A percentile compares a stretch with the other conserved stretches of the same genome.
These are phyloP conservation scores for Calameuta pallipes DNA, from an alignment of 2,888 invertebrate species.

Conservation along the genomic window DNA sequence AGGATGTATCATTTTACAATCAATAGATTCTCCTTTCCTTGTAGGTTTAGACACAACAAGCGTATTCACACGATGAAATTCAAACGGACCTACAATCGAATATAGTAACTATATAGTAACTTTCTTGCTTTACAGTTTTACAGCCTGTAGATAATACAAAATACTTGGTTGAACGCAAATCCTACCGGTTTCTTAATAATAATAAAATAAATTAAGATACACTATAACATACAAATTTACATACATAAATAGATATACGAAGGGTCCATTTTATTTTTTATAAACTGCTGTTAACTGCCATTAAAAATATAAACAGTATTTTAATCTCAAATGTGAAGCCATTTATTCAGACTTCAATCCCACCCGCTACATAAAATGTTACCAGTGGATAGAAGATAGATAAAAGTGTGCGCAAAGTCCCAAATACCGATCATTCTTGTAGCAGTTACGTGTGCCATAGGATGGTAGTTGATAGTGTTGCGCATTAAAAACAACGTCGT, in stretches of 20 bases:
- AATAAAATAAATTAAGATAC: not conserved
- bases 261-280: not conserved
- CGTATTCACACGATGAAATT: too few species aligned
- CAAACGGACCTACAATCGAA: too few species aligned
- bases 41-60: too few species aligned
- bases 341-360: not conserved
- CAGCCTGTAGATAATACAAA: not conserved
- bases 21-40: too few species aligned
- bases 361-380: not conserved
- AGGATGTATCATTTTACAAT: too few species aligned
- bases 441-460: not conserved
- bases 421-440: not conserved
- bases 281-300: not conserved
- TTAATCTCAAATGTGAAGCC: not conserved
- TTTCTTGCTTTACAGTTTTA: not conserved
- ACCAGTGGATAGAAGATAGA: not conserved
- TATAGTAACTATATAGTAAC: not conserved
- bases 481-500: not conserved
- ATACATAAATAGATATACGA: not conserved
- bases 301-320: not conserved
- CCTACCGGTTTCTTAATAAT: not conserved
- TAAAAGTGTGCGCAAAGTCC: not conserved
- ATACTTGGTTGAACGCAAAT: not conserved
- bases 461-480: not conserved
- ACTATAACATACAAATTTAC: not conserved